Evolutionary conservation across 2,888 invertebrate species (phyloP).

Genomic region (Ischnura elegans): DNA sequence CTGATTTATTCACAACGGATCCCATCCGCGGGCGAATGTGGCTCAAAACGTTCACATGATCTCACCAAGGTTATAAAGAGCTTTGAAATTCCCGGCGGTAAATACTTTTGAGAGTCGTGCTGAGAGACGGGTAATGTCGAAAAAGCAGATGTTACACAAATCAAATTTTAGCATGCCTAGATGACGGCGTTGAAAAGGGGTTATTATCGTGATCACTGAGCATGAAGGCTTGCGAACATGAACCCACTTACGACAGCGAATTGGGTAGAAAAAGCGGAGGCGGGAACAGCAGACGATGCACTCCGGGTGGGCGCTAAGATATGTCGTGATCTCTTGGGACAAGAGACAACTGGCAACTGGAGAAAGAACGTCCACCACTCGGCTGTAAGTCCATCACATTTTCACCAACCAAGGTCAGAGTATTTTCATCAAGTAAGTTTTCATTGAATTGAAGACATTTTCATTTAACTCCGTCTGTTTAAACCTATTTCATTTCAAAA

Average conservation of each 20-base stretch:
- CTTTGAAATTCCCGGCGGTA: background rate
- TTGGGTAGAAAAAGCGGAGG: constrained; percentile 23
- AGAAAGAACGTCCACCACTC: no score
- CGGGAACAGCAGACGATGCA: constrained; percentile 54
- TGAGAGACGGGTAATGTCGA: background rate
- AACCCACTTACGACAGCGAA: background rate
- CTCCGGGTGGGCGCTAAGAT: background rate
- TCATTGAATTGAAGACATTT: no score
- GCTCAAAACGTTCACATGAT: background rate
- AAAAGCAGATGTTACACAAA: background rate
- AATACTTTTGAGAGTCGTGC: background rate
- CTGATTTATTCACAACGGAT: background rate
- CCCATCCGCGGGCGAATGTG: background rate
- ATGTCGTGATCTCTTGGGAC: no score
- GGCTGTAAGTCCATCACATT: no score
- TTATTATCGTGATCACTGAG: background rate
- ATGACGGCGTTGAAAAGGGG: constrained; percentile 44
- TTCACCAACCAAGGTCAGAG: no score
- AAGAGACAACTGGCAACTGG: no score
- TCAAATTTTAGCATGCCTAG: constrained; percentile 2
- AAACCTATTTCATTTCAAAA: no score
- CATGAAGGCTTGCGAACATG: background rate
- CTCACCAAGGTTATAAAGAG: background rate
- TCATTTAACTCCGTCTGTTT: no score
- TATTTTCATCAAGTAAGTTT: no score